These are phyloP conservation scores for Sebastes cheni DNA, from an alignment of 2,797 vertebrate species.

Conservation along the genomic window DNA sequence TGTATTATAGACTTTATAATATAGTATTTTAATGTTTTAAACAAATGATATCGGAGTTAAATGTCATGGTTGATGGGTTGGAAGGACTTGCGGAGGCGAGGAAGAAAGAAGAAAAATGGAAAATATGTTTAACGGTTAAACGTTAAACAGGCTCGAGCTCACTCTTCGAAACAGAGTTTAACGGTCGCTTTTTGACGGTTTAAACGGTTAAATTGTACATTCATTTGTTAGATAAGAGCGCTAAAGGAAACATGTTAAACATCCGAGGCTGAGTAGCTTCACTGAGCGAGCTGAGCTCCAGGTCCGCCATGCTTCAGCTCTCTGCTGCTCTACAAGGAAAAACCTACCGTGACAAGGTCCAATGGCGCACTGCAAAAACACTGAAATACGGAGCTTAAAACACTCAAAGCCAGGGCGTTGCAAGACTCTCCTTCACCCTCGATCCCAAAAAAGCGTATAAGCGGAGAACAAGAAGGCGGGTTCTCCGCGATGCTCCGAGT, in stretches of 20 bases:
- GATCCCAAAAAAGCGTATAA: constrained; percentile 49
- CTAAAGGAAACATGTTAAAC: constrained; percentile 46
- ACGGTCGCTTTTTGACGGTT: not conserved
- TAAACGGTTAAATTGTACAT: not conserved
- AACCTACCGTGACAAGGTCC: constrained; percentile 83
- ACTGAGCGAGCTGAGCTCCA: constrained; percentile 79
- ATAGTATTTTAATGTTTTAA: no score
- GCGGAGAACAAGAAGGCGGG: constrained; percentile 64
- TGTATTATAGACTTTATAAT: not conserved
- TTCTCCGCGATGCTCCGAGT: constrained; percentile 34
- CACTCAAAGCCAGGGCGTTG: constrained; percentile 54
- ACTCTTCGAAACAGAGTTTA: not conserved
- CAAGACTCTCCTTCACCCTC: constrained; percentile 64
- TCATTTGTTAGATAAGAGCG: not conserved
- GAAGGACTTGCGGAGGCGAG: constrained; percentile 43
- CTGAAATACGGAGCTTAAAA: constrained; percentile 59
- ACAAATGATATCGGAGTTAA: not conserved
- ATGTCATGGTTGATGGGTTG: constrained; percentile 7
- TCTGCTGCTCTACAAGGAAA: constrained; percentile 68
- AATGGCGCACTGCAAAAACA: constrained; percentile 78
- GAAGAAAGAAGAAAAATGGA: constrained; percentile 42
- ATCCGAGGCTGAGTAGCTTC: constrained; percentile 67
- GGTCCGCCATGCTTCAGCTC: constrained; percentile 84
- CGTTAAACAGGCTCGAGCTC: not conserved
- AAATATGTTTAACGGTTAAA: constrained; percentile 15